Evolutionary conservation across 2,797 vertebrate genomes (phyloP).

Genomic region (Aselliscus stoliczkanus): DNA sequence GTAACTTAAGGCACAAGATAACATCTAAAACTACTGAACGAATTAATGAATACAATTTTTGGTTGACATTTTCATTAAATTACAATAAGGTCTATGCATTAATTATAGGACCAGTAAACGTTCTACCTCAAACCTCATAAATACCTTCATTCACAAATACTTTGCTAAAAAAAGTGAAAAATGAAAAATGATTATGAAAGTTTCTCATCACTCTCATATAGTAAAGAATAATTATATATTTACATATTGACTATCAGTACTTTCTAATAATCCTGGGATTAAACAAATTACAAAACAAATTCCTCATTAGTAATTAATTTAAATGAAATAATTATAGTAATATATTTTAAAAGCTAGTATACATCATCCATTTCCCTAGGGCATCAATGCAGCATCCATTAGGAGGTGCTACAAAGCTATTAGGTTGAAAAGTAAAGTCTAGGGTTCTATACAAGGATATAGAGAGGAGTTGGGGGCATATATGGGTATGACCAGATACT

Average conservation of each 20-base stretch:
- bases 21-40: not conserved
- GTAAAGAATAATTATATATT: not conserved
- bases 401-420: not conserved
- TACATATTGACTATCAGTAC: not conserved
- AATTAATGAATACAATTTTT: not conserved
- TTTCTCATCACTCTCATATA: not conserved
- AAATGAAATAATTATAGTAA: not conserved
- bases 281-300: conserved; percentile 33
- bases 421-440: not conserved
- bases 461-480: accelerated
- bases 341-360: not conserved
- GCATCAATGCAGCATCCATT: not conserved
- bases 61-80: conserved; percentile 7
- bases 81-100: not conserved
- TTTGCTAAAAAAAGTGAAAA: not conserved
- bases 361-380: not conserved
- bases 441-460: not conserved
- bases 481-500: not conserved
- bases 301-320: not conserved
- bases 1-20: not conserved
- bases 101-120: not conserved
- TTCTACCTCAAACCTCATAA: not conserved
- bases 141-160: not conserved
- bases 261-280: not conserved
- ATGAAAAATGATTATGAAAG: not conserved